Conservation (phyloP, 2,113 vertebrate genomes). For the Grallaria varia region DNA sequence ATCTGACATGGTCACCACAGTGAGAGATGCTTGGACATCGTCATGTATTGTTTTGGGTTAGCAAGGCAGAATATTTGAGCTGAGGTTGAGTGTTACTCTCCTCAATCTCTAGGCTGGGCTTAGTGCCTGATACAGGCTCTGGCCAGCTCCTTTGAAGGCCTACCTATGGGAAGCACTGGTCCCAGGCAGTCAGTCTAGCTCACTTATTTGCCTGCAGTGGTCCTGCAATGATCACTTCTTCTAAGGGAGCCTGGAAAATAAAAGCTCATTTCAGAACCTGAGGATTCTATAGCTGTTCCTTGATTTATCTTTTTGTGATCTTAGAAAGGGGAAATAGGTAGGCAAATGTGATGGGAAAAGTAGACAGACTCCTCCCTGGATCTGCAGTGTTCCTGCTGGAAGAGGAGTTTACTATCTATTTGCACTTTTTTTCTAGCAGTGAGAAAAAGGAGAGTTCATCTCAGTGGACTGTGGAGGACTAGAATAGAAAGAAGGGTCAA, state of each 20-base stretch:
- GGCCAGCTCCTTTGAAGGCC: not conserved
- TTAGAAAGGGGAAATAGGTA: not conserved
- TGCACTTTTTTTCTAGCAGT: not conserved
- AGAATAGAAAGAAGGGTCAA: not conserved
- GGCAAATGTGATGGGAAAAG: not conserved
- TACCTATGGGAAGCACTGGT: not conserved
- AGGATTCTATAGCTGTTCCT: not conserved
- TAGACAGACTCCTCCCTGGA: not conserved
- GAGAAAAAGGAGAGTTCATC: not conserved
- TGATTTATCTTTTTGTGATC: not conserved
- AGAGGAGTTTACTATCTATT: not conserved
- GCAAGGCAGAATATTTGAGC: not conserved
- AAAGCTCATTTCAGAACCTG: not conserved
- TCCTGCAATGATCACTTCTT: not conserved
- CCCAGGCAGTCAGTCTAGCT: not conserved
- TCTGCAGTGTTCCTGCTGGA: not conserved
- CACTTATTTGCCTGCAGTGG: not conserved
- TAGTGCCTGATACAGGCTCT: not conserved
- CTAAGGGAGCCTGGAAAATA: not conserved
- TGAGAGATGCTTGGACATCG: not conserved
- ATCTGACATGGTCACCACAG: not conserved
- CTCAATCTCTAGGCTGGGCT: not conserved
- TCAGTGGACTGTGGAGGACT: not conserved
- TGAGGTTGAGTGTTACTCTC: not conserved
- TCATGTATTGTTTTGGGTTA: not conserved